Conservation (phyloP, 53 echinoderm and acorn worm genomes). For the Holothuria leucospilota region DNA sequence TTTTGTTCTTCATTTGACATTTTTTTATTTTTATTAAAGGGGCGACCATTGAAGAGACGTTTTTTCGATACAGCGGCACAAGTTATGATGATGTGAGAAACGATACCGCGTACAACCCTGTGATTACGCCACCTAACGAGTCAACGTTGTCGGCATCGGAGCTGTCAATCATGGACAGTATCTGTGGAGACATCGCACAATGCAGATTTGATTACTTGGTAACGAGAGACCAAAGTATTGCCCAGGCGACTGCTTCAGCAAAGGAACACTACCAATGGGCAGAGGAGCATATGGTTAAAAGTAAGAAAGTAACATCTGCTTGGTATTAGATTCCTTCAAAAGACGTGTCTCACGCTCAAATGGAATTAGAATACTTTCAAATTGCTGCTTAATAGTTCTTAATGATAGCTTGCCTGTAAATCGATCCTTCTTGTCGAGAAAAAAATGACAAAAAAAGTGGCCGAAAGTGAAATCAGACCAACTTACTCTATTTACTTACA, state of each 20-base stretch:
- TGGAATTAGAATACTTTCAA: no score
- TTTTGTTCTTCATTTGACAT: no score
- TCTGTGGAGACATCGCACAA: constrained; percentile 42
- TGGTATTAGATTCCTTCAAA: no score
- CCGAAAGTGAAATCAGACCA: no score
- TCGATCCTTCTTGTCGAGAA: no score
- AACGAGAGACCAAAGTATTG: constrained; percentile 36
- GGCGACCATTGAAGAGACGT: constrained; percentile 23
- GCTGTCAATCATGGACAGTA: constrained; percentile 19
- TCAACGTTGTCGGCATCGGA: constrained; percentile 24
- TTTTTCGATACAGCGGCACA: constrained; percentile 47
- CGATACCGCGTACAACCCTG: constrained; percentile 54
- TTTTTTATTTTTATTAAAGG: constrained; percentile 38
- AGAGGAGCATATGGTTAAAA: constrained; percentile 39
- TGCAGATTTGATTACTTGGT: constrained; percentile 60
- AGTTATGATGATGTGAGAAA: constrained; percentile 61
- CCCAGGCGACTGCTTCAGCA: constrained; percentile 27
- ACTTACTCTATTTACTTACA: no score
- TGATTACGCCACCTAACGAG: constrained; percentile 43
- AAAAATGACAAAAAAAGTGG: no score
- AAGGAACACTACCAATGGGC: constrained; percentile 24
- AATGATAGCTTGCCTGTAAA: no score
- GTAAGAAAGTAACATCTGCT: not conserved
- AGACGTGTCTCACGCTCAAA: no score
- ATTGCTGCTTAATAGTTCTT: no score